phyloP scores from a whole-genome alignment of 2,888 invertebrate species.

The Tholera decimalis region DNA sequence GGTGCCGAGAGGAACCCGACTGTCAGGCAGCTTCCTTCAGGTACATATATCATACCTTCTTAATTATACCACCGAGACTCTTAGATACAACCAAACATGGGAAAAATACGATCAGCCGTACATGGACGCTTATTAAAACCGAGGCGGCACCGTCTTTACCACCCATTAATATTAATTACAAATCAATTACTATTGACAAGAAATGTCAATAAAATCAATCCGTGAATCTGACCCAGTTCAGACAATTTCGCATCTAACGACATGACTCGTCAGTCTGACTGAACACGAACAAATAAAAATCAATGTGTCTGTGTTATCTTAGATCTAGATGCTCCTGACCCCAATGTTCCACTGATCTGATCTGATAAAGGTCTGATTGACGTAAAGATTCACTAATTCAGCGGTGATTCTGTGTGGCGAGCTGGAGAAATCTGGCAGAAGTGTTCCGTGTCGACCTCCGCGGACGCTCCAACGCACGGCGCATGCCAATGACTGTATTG shows the following conservation, averaged over 20 bases:
- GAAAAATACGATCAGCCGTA: conserved; percentile 27
- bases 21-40: conserved; percentile 98
- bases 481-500: conserved; percentile 62
- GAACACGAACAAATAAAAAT: conserved; percentile 84
- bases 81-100: conserved; percentile 22
- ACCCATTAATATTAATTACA: conserved; percentile 54
- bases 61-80: conserved; percentile 46
- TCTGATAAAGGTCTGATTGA: conserved; percentile 85
- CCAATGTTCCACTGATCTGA: conserved; percentile 79
- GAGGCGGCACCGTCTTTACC: conserved; percentile 19
- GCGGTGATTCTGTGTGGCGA: conserved; percentile 53
- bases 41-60: conserved; percentile 74
- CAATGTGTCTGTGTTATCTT: conserved; percentile 80
- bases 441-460: conserved; percentile 66
- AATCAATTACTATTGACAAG: conserved; percentile 55
- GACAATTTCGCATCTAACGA: conserved; percentile 71
- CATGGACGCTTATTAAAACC: conserved; percentile 35
- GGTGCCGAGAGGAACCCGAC: conserved; percentile 98
- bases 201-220: conserved; percentile 60
- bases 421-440: conserved; percentile 71
- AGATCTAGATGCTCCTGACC: conserved; percentile 84
- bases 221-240: conserved; percentile 65
- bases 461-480: conserved; percentile 64
- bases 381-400: conserved; percentile 84
- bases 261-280: conserved; percentile 84